These are phyloP conservation scores for Caenorhabditis zanzibari DNA, from an alignment of 2,888 invertebrate species.

Conservation along the genomic window DNA sequence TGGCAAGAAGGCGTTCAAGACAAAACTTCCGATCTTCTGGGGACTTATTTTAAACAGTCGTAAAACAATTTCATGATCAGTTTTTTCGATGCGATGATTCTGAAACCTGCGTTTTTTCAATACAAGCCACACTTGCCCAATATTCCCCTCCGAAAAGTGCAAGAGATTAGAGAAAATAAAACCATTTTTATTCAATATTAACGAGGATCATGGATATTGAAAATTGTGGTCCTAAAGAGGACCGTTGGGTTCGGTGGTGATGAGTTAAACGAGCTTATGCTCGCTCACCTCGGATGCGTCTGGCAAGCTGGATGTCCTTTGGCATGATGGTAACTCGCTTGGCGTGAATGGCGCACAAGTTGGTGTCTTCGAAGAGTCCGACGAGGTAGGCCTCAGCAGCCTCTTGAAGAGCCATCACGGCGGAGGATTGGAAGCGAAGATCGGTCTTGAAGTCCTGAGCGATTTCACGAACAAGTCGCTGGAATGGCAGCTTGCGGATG, in stretches of 20 bases:
- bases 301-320: constrained; percentile 96
- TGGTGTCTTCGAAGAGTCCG: constrained; percentile 93
- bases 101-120: too few species aligned
- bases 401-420: constrained; percentile 85
- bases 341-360: constrained; percentile 97
- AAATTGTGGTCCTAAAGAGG: constrained; percentile 70
- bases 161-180: too few species aligned
- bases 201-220: too few species aligned
- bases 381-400: constrained; percentile 88
- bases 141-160: too few species aligned
- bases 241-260: constrained; percentile 67
- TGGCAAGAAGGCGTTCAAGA: too few species aligned
- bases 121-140: too few species aligned
- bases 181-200: too few species aligned
- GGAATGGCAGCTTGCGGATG: constrained; percentile 73
- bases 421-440: constrained; percentile 72
- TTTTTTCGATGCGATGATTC: too few species aligned
- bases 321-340: constrained; percentile 98
- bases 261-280: constrained; percentile 37
- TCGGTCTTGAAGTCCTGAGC: constrained; percentile 74
- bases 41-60: too few species aligned
- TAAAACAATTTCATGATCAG: too few species aligned
- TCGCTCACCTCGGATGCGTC: constrained; percentile 91
- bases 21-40: too few species aligned
- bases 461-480: constrained; percentile 75